phyloP scores from a whole-genome alignment of 2,888 invertebrate species.

The Steromphala cineraria region DNA sequence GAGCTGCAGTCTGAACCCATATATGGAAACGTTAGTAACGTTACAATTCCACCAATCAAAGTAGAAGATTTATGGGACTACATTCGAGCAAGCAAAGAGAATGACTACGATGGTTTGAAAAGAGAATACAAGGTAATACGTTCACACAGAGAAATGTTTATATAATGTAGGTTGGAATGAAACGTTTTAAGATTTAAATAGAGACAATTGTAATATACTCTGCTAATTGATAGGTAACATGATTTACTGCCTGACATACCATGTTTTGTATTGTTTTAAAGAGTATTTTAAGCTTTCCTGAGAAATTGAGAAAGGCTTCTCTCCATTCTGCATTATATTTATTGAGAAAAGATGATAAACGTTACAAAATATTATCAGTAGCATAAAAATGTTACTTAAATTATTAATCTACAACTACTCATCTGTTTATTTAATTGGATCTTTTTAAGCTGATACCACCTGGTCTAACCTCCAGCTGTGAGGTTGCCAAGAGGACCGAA shows the following conservation, averaged over 20 bases:
- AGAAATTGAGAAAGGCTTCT: too few relatives aligned
- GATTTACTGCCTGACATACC: too few relatives aligned
- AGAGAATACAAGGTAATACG: constrained; percentile 68
- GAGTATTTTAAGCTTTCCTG: too few relatives aligned
- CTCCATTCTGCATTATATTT: too few relatives aligned
- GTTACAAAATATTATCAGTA: too few relatives aligned
- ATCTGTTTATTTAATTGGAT: background rate
- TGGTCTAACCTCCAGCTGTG: constrained; percentile 68
- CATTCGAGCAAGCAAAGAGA: constrained; percentile 60
- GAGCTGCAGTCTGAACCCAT: constrained; percentile 60
- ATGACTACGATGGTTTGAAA: constrained; percentile 62
- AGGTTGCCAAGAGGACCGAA: constrained; percentile 69
- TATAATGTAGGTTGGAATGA: background rate
- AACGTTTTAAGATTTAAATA: too few relatives aligned
- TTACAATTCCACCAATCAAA: constrained; percentile 59
- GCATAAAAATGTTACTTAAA: too few relatives aligned
- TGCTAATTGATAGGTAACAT: too few relatives aligned
- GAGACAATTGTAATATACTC: too few relatives aligned
- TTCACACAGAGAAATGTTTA: background rate
- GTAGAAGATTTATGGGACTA: constrained; percentile 74
- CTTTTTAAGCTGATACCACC: constrained; percentile 67
- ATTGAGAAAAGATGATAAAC: background rate
- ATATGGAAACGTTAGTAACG: constrained; percentile 64
- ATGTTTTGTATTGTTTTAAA: too few relatives aligned
- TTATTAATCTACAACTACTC: too few relatives aligned